Evolutionary conservation across 2,888 invertebrate genomes (phyloP), one percentile per base, ranked within the genome.

Genomic region (Caenorhabditis becei): DNA sequence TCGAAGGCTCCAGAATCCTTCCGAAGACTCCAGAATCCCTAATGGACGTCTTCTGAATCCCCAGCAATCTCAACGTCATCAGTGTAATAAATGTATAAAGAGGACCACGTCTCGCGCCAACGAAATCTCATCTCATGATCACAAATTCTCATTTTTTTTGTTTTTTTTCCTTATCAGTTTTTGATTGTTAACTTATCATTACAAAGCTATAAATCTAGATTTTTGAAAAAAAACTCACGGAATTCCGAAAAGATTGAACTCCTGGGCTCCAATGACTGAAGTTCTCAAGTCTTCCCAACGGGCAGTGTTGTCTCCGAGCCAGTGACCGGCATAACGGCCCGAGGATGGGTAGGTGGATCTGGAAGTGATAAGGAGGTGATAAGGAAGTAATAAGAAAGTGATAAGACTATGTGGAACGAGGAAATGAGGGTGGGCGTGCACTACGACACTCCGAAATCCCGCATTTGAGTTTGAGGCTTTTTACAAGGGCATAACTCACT

Each of bases 251-350:
- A 86, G 18, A 63, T 86, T 86, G 81, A 86, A 86, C 53, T 86
- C 86, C 54, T 84, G 84, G 11, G 82, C 86, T 7, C 86, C 89
- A 35, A 89, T 88, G 20, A 89, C 83, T 0, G 87, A 83, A 16
- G 86, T 85, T 41, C 85, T 92, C 93, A 96, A 93, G 89, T 95
- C 95, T 72, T 94, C 93, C 95, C 95, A 96, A 51, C 93, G 92
- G 49, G 95, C 95, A 83, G 91, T 92, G 81, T 95, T 94, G 92
- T 96, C 96, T 0, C 96, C 96, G 86, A 95, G 94, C 96, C 96
- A 96, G 91, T 95, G 95, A 0, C 95, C 91, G 4, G 89, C 87
- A 85, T 89, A 92, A 24, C 86, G 84, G 5, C 92, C 92, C 4
- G 91, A 87, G 0, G 92, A 91, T 0, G 92, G 87, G 83, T 89